These are phyloP conservation scores for Diadophis punctatus DNA, from an alignment of 2,113 vertebrate genomes.

Conservation along the genomic window DNA sequence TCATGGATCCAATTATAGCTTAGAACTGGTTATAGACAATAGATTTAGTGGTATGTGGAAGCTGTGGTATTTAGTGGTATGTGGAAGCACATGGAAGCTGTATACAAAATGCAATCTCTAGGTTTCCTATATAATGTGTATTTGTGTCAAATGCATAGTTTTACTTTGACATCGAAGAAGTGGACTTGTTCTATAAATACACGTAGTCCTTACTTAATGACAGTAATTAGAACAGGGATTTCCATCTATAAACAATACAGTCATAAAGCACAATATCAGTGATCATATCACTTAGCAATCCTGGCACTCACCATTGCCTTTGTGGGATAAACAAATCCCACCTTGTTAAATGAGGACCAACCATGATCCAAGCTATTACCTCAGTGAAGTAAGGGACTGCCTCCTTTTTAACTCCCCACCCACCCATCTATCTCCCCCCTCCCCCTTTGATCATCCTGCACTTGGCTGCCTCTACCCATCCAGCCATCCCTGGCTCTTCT, in stretches of 20 bases:
- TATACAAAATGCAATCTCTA: not conserved
- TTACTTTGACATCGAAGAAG: not conserved
- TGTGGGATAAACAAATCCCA: not conserved
- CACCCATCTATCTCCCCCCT: not conserved
- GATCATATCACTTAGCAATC: not conserved
- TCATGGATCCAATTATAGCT: not conserved
- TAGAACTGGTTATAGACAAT: not conserved
- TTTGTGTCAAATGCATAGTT: not conserved
- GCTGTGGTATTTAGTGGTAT: too few species aligned
- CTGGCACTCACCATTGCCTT: not conserved
- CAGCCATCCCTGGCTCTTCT: not conserved
- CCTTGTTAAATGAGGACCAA: not conserved
- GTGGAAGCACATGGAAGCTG: not conserved
- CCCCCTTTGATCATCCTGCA: not conserved
- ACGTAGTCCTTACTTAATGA: not conserved
- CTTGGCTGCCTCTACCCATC: not conserved
- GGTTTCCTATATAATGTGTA: not conserved
- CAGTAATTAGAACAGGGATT: not conserved
- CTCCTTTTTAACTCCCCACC: not conserved
- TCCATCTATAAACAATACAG: not conserved
- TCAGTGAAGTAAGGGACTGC: not conserved
- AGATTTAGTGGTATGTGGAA: not conserved
- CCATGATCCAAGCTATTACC: not conserved
- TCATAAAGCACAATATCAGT: not conserved
- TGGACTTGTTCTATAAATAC: not conserved